phyloP scores from a whole-genome alignment of 2,888 invertebrate genomes.

The Pocota personata region DNA sequence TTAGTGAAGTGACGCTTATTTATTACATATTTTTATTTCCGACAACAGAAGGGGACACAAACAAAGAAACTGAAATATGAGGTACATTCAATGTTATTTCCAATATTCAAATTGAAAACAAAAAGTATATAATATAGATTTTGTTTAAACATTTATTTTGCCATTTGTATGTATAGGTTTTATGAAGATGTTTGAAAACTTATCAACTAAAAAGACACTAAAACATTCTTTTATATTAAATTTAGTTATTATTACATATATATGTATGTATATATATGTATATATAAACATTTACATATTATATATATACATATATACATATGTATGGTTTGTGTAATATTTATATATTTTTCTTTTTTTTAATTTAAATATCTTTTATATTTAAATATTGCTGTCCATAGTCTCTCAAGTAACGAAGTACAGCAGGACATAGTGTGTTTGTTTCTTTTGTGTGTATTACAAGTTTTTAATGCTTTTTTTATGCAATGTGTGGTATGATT shows the following conservation, averaged over 20 bases:
- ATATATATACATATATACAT: conserved; percentile 23
- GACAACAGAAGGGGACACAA: background rate
- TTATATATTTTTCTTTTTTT: conserved; percentile 31
- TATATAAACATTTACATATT: conserved; percentile 6
- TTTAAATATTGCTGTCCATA: conserved; percentile 69
- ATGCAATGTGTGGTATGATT: conserved; percentile 63
- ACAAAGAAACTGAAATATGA: background rate
- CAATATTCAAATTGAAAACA: conserved; percentile 1
- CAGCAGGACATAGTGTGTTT: conserved; percentile 62
- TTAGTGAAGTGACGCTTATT: background rate
- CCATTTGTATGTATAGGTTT: conserved; percentile 39
- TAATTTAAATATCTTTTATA: conserved; percentile 27
- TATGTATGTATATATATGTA: conserved; percentile 20
- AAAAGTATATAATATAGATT: conserved; percentile 1
- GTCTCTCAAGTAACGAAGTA: conserved; percentile 59
- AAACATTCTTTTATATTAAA: conserved; percentile 72
- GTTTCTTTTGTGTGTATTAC: conserved; percentile 38
- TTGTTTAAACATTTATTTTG: conserved; percentile 59
- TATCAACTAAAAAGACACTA: conserved; percentile 75
- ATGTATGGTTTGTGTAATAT: conserved; percentile 21
- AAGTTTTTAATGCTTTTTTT: conserved; percentile 18
- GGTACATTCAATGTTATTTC: conserved; percentile 1
- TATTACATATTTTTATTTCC: background rate
- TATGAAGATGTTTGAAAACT: conserved; percentile 67
- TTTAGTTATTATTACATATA: conserved; percentile 46